These are phyloP conservation scores for Tribolium castaneum DNA, from an alignment of 1,140 invertebrate genomes.

Conservation along the genomic window DNA sequence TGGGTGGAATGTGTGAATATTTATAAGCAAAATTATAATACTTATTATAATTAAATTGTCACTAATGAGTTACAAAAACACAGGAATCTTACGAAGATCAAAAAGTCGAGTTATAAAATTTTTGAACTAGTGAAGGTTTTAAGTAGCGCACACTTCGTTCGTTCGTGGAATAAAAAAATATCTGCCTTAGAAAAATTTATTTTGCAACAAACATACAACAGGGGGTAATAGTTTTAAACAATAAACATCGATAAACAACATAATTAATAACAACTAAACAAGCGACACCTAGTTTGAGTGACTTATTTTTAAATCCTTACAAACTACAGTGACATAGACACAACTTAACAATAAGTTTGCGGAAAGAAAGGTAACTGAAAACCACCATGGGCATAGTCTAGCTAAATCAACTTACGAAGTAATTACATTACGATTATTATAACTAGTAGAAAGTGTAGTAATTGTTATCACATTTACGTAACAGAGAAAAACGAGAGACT, in stretches of 20 bases:
- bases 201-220: too few relatives aligned
- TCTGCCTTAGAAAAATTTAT: too few relatives aligned
- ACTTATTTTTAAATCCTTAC: background rate
- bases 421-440: background rate
- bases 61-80: too few relatives aligned
- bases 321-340: background rate
- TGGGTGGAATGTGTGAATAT: too few relatives aligned
- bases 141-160: too few relatives aligned
- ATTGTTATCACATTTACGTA: slow-evolving; percentile 15
- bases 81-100: too few relatives aligned
- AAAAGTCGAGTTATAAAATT: too few relatives aligned
- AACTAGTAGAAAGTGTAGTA: background rate
- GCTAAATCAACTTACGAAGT: background rate
- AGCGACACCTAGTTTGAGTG: background rate
- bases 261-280: background rate
- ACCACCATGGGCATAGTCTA: slow-evolving; percentile 46
- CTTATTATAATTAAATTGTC: too few relatives aligned
- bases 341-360: background rate
- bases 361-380: slow-evolving; percentile 48
- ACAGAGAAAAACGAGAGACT: slow-evolving; percentile 6
- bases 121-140: too few relatives aligned
- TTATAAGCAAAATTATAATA: too few relatives aligned
- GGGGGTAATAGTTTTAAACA: too few relatives aligned
- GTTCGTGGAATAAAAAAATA: too few relatives aligned
- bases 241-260: background rate